These are phyloP conservation scores for Pseudochirops cupreus DNA, from an alignment of 2,797 vertebrate species.

Conservation along the genomic window DNA sequence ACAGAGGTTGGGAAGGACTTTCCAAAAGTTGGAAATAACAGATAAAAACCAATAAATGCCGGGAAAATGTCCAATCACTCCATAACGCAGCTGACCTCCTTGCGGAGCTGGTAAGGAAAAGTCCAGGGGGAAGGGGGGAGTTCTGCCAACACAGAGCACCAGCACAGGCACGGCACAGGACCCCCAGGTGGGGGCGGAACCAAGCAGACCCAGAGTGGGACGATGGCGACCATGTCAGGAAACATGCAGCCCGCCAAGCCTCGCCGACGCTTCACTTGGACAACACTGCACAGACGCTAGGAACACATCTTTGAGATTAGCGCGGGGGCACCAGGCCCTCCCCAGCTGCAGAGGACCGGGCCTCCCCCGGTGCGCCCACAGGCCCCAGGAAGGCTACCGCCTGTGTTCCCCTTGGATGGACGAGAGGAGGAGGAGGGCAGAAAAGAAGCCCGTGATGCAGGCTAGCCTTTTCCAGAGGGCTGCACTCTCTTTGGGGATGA, in stretches of 20 bases:
- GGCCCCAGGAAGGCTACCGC: slow-evolving; percentile 72
- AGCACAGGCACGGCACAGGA: too few species aligned
- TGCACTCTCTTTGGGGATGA: slow-evolving; percentile 95
- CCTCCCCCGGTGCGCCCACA: not conserved
- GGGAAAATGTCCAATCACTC: not conserved
- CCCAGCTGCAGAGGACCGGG: not conserved
- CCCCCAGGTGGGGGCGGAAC: slow-evolving; percentile 62
- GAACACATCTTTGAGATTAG: slow-evolving; percentile 48
- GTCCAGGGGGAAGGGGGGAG: not conserved
- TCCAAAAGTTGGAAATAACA: not conserved
- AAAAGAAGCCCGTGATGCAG: slow-evolving; percentile 87
- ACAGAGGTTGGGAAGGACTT: not conserved
- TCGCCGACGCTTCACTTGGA: slow-evolving; percentile 51
- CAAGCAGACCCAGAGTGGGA: slow-evolving; percentile 15
- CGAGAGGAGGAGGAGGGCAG: slow-evolving; percentile 88
- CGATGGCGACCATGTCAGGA: slow-evolving; percentile 32
- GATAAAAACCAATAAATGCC: not conserved
- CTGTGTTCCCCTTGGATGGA: slow-evolving; percentile 84
- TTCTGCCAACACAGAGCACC: not conserved
- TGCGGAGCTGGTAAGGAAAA: not conserved
- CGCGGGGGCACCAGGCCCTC: too few species aligned
- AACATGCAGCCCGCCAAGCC: not conserved
- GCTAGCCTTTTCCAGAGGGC: slow-evolving; percentile 93
- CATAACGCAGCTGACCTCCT: not conserved
- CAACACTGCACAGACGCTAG: slow-evolving; percentile 69